Base-by-base conservation (phyloP, 35 echinoderm and acorn worm species). In the Apostichopus japonicus region DNA sequence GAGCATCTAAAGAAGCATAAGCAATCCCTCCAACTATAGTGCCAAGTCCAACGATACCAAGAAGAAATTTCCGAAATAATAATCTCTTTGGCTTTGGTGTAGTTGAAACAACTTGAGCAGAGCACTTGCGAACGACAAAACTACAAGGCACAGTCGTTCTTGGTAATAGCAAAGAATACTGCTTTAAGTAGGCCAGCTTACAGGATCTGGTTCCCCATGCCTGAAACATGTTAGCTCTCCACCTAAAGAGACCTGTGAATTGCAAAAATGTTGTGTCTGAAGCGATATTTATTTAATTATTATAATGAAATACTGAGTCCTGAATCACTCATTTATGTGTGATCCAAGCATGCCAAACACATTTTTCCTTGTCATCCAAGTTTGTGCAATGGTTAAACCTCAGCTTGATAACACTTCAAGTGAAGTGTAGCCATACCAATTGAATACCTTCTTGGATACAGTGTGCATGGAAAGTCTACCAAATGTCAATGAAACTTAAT, bases 1-100 rank as follows among this genome's bases (percentile, higher is more conserved):
- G 65, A 19, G 81, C 77, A 78, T 96, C 95, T 79, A 94, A 55
- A 24, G 44, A 25, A 5, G 79, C 72, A 87, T 93, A 96, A 0
- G 56, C 24, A 16, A 56, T 93, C 8, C 77, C 65, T 8, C 93
- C 91, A 23, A 53, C 91, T 23, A 93, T 24, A 1, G 78, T 17
- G 6, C 44, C 77, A 78, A 91, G 54, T 52, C 90, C 90, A 25
- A 91, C 5, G 5, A 91, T 16, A 13, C 90, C 90, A 17, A 54
- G 25, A 59, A 91, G 79, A 7, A 79, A 8, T 54, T 91, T 91
- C 11, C 73, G 71, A 53, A 91, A 91, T 9, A 78, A 23, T 23
- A 59, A 55, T 56, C 90, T 16, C 54, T 91, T 91, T 77, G 90
- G 90, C 72, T 89, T 89, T n/a, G 86, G 24, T 11, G 27, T 13